Conservation (phyloP, 2,888 invertebrate species). For the Hyposoter didymator region DNA sequence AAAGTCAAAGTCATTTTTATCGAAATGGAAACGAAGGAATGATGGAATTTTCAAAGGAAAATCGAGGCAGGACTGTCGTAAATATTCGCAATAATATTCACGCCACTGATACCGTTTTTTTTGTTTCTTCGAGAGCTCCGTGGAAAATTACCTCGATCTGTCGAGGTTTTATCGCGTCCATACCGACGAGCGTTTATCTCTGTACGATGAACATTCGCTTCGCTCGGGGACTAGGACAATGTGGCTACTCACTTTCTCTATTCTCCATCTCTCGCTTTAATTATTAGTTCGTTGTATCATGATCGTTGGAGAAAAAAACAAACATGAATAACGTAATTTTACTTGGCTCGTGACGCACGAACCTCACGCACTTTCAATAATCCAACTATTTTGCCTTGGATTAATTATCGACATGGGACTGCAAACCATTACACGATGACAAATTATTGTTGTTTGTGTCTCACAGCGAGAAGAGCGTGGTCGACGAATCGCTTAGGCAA, state of each 20-base stretch:
- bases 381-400: slow-evolving; percentile 4
- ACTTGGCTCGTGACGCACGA: slow-evolving; percentile 24
- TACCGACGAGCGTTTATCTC: slow-evolving; percentile 65
- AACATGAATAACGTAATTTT: slow-evolving; percentile 50
- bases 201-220: slow-evolving; percentile 49
- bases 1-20: not conserved
- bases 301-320: slow-evolving; percentile 1
- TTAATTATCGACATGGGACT: not conserved
- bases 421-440: not conserved
- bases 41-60: not conserved
- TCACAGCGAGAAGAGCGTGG: too few relatives aligned
- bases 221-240: slow-evolving; percentile 66
- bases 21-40: not conserved
- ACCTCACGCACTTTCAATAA: slow-evolving; percentile 5
- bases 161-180: slow-evolving; percentile 63
- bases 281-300: slow-evolving; percentile 32
- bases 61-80: not conserved
- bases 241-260: slow-evolving; percentile 56
- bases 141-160: slow-evolving; percentile 68
- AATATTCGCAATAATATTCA: slow-evolving; percentile 46
- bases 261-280: slow-evolving; percentile 5
- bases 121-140: slow-evolving; percentile 36
- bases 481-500: too few relatives aligned
- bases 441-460: too few relatives aligned
- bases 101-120: slow-evolving; percentile 40